These are phyloP conservation scores for Pterocles burchelli DNA, from an alignment of 2,113 vertebrate species.

Conservation along the genomic window DNA sequence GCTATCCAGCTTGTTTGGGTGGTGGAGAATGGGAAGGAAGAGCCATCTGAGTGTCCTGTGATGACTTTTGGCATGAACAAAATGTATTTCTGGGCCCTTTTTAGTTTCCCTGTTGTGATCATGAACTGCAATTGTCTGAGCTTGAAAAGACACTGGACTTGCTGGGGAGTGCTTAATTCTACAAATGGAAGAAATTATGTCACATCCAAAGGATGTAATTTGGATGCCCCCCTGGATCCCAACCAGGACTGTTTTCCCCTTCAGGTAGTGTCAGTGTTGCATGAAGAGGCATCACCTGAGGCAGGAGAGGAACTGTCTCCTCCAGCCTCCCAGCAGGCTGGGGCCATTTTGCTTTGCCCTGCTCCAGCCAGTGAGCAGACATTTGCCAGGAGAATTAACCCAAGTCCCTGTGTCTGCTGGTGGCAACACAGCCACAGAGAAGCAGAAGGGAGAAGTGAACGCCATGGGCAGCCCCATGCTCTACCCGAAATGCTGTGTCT, in stretches of 20 bases:
- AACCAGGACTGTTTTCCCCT: background rate
- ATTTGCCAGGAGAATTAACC: background rate
- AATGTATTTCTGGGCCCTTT: background rate
- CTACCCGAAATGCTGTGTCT: background rate
- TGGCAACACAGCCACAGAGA: background rate
- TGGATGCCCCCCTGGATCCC: background rate
- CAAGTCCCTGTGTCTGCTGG: background rate
- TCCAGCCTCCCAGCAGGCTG: background rate
- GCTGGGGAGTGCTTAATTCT: background rate
- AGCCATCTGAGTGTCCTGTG: background rate
- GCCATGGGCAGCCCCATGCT: accelerated
- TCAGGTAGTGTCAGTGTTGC: background rate
- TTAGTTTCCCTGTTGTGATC: background rate
- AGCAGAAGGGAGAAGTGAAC: background rate
- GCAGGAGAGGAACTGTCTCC: background rate
- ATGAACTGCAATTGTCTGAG: background rate
- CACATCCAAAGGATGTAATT: background rate
- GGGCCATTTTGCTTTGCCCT: background rate
- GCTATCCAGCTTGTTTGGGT: background rate
- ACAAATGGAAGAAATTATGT: background rate
- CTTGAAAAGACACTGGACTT: background rate
- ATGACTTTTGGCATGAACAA: background rate
- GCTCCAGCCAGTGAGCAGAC: background rate
- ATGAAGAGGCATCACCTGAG: background rate
- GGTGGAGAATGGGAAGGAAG: background rate